Base-by-base conservation (phyloP, 23 tunicate species). In the Ciona savignyi region DNA sequence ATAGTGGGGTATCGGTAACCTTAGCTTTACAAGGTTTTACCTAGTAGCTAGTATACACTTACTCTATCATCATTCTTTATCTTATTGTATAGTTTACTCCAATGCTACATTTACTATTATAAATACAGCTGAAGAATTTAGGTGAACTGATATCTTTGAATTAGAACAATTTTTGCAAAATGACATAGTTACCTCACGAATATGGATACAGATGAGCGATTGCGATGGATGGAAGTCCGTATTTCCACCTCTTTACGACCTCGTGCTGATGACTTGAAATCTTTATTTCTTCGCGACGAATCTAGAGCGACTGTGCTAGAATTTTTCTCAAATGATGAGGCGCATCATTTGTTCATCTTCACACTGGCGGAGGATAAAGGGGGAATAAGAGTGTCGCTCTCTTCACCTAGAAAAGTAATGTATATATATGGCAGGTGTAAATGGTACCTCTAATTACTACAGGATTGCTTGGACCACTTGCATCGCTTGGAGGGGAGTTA, bases 251-350 rank as follows among this genome's bases (percentile, higher is more conserved):
- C 97, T 23, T 29, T 84, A 62, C 65, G 79, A 11, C 97, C 97
- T 2, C 81, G 91, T 68, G 86, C 90, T 0, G 97, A 91, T 76
- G 91, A 91, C 15, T 30, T 91, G 23, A 70, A 70, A 66, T 28
- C 33, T 29, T 33, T 91, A 4, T 91, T 91, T 63, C 69, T 60
- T 34, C 34, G 84, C 1, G 96, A 89, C 70, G 96, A 91, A 62
- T 81, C 97, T 25, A 77, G 91, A 30, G 90, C 87, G 0, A 84
- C 84, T 30, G 76, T 91, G 48, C 62, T 84, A 27, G 97, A 85
- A 60, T 91, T 91, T 76, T 81, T 91, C 27, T 80, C 97, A 19
- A 91, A 91, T 76, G 86, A 91, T 61, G 91, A 91, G 51, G 87
- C 86, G 0, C 80, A 86, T 27, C 60, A 62, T 25, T 77, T 79